Conservation (phyloP, 2,888 invertebrate species). For the Epistrophe eligans region DNA sequence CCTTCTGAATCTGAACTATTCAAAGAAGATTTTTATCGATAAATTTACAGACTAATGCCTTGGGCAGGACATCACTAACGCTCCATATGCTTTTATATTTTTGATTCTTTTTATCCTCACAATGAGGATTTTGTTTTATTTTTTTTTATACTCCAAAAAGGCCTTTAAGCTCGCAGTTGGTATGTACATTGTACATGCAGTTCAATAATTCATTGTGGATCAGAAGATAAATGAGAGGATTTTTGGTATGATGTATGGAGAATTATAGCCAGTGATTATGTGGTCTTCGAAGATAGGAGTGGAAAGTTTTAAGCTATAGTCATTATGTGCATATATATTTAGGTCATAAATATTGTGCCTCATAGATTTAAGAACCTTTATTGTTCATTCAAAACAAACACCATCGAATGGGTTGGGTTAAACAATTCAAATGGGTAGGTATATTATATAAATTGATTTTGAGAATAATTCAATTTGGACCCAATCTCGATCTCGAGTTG, state of each 20-base stretch:
- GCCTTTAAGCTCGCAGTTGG: conserved; percentile 29
- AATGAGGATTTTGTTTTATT: conserved; percentile 6
- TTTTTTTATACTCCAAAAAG: conserved; percentile 2
- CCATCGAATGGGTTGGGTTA: too few relatives aligned
- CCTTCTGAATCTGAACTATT: conserved; percentile 50
- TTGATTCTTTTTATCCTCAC: conserved; percentile 34
- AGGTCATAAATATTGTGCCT: not conserved
- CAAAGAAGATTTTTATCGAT: conserved; percentile 58
- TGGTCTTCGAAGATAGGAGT: not conserved
- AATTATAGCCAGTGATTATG: conserved; percentile 8
- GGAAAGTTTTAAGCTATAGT: not conserved
- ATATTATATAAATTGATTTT: too few relatives aligned
- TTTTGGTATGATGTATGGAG: conserved; percentile 46
- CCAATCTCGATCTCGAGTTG: too few relatives aligned
- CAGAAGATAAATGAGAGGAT: conserved; percentile 56
- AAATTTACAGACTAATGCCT: conserved; percentile 66
- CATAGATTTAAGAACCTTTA: not conserved
- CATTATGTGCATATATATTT: not conserved
- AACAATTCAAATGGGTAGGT: too few relatives aligned
- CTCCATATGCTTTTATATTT: conserved; percentile 54
- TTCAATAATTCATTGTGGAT: conserved; percentile 64
- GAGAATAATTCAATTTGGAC: too few relatives aligned
- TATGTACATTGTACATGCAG: not conserved
- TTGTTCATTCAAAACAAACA: not conserved
- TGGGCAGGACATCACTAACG: conserved; percentile 68